Percentiles rank a stretch among this genome's conserved stretches.
phyloP scores from a whole-genome alignment of 2,797 vertebrate genomes.

The Danio albolineatus region DNA sequence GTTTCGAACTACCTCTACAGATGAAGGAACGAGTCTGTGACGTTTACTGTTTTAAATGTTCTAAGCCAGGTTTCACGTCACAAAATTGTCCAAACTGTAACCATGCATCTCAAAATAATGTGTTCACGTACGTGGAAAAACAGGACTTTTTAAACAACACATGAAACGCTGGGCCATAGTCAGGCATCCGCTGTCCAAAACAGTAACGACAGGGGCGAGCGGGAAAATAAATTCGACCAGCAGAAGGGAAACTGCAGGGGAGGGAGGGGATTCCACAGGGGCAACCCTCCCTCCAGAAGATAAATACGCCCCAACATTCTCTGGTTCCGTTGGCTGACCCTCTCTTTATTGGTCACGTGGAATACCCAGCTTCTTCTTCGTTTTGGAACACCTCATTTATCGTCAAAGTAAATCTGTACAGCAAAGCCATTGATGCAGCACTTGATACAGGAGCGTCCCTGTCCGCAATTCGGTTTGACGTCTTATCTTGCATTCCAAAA shows the following conservation, averaged over 20 bases:
- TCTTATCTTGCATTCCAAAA: neutral
- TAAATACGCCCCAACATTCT: neutral
- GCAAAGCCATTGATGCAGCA: neutral
- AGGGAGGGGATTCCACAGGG: neutral
- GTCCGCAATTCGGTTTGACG: neutral
- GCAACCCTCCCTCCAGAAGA: slow-evolving; percentile 13
- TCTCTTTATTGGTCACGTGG: slow-evolving; percentile 1
- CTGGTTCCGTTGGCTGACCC: too few species aligned
- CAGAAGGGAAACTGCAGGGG: neutral
- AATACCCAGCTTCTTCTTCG: neutral
- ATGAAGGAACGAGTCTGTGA: too few species aligned
- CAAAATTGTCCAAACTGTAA: neutral
- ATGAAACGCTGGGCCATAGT: too few species aligned
- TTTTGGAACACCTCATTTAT: slow-evolving; percentile 12
- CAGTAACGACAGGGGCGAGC: too few species aligned
- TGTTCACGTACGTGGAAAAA: too few species aligned
- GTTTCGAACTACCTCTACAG: too few species aligned
- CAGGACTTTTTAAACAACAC: too few species aligned
- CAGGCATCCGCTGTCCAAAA: too few species aligned
- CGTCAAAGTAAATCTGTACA: neutral
- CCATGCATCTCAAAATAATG: neutral
- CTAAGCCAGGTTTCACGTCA: neutral
- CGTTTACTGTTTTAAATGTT: neutral
- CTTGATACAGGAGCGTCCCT: slow-evolving; percentile 10
- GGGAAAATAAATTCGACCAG: neutral